Evolutionary conservation across 1,140 invertebrate genomes (phyloP).

Genomic region (Nasonia vitripennis): DNA sequence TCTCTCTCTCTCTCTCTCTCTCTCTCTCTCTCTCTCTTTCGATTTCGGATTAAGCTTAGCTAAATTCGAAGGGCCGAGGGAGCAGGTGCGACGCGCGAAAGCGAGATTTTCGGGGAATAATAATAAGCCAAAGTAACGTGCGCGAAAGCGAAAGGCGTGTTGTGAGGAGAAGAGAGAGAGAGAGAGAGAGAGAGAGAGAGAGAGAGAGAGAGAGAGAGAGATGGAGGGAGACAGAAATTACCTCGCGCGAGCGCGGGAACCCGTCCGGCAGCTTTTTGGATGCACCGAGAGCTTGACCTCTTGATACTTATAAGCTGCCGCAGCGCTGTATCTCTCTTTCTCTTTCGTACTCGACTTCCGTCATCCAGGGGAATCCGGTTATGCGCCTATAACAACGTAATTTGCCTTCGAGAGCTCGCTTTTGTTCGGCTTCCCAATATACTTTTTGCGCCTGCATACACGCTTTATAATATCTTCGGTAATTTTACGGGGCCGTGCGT

Average conservation of each 20-base stretch:
- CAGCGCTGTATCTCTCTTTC: neutral
- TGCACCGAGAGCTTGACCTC: conserved; percentile 35
- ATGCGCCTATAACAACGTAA: conserved; percentile 60
- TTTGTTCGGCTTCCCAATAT: conserved; percentile 28
- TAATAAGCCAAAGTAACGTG: neutral
- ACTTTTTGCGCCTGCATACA: conserved; percentile 28
- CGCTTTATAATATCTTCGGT: conserved; percentile 35
- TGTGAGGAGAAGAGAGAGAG: conserved; percentile 38
- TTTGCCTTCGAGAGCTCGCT: conserved; percentile 48
- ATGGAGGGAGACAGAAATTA: conserved; percentile 61
- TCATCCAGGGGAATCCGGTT: conserved; percentile 58
- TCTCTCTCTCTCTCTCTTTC: neutral
- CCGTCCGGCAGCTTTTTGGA: conserved; percentile 61
- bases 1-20: neutral
- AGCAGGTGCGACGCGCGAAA: conserved; percentile 39
- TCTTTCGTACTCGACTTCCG: conserved; percentile 53
- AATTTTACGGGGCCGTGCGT: conserved; percentile 23
- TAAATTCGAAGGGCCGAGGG: conserved; percentile 3
- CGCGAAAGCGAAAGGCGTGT: conserved; percentile 44
- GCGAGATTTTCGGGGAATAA: conserved; percentile 38
- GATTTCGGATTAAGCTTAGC: neutral
- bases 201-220: conserved; percentile 47
- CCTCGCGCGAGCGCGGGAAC: conserved; percentile 54
- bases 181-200: conserved; percentile 51
- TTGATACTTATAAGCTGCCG: conserved; percentile 3